Percentiles rank a stretch among this genome's conserved stretches.
Conservation (phyloP, 1,140 invertebrate genomes). For the Propsilocerus akamusi region DNA sequence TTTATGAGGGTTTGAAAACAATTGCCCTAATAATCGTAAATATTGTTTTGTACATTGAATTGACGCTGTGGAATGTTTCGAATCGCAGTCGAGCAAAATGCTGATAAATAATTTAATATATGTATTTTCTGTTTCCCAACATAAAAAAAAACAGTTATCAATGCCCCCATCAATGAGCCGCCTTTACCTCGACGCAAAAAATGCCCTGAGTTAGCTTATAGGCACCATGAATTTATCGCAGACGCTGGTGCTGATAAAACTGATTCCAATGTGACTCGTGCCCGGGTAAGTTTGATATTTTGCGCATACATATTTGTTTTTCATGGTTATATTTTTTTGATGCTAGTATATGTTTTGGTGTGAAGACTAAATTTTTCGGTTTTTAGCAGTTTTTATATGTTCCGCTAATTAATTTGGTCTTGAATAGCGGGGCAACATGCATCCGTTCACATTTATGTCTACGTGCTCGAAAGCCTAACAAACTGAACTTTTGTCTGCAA, state of each 20-base stretch:
- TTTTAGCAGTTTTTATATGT: too few relatives aligned
- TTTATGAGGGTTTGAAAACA: too few relatives aligned
- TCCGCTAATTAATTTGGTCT: too few relatives aligned
- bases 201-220: slow-evolving; percentile 67
- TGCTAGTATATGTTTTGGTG: background rate
- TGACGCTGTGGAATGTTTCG: too few relatives aligned
- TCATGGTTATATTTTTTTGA: background rate
- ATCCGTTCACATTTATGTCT: too few relatives aligned
- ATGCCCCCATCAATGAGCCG: slow-evolving; percentile 40
- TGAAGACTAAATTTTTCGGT: too few relatives aligned
- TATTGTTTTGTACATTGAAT: too few relatives aligned
- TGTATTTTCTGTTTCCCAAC: background rate
- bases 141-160: slow-evolving; percentile 7
- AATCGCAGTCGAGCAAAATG: too few relatives aligned
- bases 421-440: too few relatives aligned
- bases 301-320: background rate
- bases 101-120: background rate
- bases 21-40: too few relatives aligned
- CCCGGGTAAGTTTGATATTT: slow-evolving; percentile 8
- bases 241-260: background rate
- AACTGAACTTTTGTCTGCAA: too few relatives aligned
- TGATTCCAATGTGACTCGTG: slow-evolving; percentile 6
- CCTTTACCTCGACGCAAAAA: slow-evolving; percentile 69
- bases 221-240: slow-evolving; percentile 60
- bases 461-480: too few relatives aligned